Percentiles rank a stretch among this genome's conserved stretches.
These are phyloP conservation scores for Anthopleura xanthogrammica DNA, from an alignment of 92 coral and sea anemone species.

Conservation along the genomic window DNA sequence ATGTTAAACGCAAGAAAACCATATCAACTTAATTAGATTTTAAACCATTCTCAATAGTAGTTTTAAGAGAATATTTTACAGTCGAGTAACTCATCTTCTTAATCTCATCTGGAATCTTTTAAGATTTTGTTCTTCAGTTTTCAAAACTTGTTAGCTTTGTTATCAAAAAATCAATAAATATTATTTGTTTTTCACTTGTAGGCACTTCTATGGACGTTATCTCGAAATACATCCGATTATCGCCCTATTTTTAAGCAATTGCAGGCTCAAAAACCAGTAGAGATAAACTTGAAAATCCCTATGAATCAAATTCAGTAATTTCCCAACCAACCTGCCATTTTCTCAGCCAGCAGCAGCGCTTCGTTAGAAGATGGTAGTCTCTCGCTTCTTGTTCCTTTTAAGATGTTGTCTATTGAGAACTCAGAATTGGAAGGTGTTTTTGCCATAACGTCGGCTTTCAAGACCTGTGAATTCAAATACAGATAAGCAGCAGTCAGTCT, in stretches of 20 bases:
- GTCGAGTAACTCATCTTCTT: neutral
- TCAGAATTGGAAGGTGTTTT: slow-evolving; percentile 20
- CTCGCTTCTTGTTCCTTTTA: slow-evolving; percentile 75
- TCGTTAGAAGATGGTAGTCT: slow-evolving; percentile 67
- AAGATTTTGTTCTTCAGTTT: slow-evolving; percentile 3
- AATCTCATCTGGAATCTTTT: neutral
- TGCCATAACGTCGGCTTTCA: slow-evolving; percentile 12
- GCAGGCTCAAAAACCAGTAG: neutral
- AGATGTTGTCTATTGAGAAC: slow-evolving; percentile 86
- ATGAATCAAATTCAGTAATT: neutral
- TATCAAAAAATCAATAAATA: slow-evolving; percentile 1
- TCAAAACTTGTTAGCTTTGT: slow-evolving; percentile 5
- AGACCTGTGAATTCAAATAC: slow-evolving; percentile 9
- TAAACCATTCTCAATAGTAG: neutral
- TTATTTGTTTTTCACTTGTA: slow-evolving; percentile 25
- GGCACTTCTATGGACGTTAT: neutral
- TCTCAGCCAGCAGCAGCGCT: slow-evolving; percentile 77
- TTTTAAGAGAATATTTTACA: no score
- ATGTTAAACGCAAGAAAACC: neutral
- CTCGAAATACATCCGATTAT: neutral
- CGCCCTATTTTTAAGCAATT: neutral
- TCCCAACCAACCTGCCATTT: slow-evolving; percentile 69
- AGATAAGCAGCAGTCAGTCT: neutral
- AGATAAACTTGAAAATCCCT: no score
- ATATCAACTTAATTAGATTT: neutral